Base-by-base conservation (phyloP, 2,797 vertebrate species). In the Rallus crepitans region DNA sequence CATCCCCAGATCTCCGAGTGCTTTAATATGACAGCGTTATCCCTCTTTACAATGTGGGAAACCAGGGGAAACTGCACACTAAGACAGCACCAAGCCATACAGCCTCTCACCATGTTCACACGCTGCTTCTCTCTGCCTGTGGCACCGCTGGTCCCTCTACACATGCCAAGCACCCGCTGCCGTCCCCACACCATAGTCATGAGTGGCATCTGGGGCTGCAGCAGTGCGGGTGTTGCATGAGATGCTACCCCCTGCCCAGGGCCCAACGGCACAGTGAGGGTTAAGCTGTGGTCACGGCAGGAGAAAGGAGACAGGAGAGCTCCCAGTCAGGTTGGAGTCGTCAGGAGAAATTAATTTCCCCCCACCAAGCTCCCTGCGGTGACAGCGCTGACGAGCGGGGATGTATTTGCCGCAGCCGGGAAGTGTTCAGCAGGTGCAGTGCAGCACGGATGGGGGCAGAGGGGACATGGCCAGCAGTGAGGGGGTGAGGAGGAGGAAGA, bases 11-110 rank as follows among this genome's bases (percentile, higher is more conserved):
- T 92, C 95, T 95, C 81, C 56, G 17, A 94, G 83, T 63, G 92
- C 95, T 96, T 94, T 87, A 75, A 92, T 88, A 93, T 60, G 94
- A 92, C 92, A 94, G 70, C 0, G 52, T 89, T 66, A 93, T 76
- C 86, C 92, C 64, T 75, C 87, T 79, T 84, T 82, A 96, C 92
- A 86, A 64, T 6, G 69, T 55, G 82, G 70, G 91, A 53, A 93
- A 91, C 79, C 85, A 95, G 90, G 65, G 60, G 82, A 61, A 81
- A 20, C 75, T 42, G 59, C 83, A 59, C 18, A 9, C 47, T 2
- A 0, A 25, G 94, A 50, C 86, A 87, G 89, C 1, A 11, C 1
- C 9, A 39, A 60, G 72, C 31, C 72, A 37, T 6, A 4, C 37
- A 23, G 89, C 69, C 23, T 15, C 30, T 31, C 4, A 2, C 31